Base-by-base conservation (phyloP, 2,113 vertebrate genomes). In the Taurulus bubalis region DNA sequence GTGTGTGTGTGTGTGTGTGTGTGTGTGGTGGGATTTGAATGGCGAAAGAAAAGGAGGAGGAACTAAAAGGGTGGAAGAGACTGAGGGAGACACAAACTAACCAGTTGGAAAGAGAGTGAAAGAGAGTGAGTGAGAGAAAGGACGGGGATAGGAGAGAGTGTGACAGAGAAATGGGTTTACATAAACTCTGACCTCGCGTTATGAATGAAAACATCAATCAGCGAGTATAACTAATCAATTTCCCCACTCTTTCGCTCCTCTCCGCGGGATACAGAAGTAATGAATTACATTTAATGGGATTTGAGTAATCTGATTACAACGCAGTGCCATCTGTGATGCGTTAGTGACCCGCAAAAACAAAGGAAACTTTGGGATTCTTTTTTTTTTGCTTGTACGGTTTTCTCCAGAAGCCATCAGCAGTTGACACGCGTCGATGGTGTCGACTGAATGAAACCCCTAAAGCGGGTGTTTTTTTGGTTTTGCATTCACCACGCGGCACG, bases 191-290 rank as follows among this genome's bases (percentile, higher is more conserved):
- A 92, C 90, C 92, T 77, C 64, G 2, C 80, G 81, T 90, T 92
- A 89, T 79, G 89, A 91, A 90, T 84, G 83, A 92, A 93, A 93
- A 93, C 91, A 93, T 89, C 90, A 80, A 91, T 90, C 89, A 90
- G 58, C 83, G 83, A 79, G 55, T 85, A 86, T 55, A 85, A 93
- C 91, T 84, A 93, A 93, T 93, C 92, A 79, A 88, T 92, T 91
- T 87, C 32, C 69, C 53, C 58, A 14, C 75, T 64, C 79, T 56
- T 72, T 78, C 83, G 68, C 82, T 65, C 79, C 63, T 79, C 90
- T 75, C 84, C 49, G 5, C 82, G 24, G 90, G 88, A 80, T 12
- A 59, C 51, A 56, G 77, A 87, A 79, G 80, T 77, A 65, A 87
- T 85, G 88, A 80, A 89, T 80, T 71, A 77, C 82, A 81, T 86